Conservation (phyloP, 2,113 vertebrate species). For the Ginglymostoma cirratum region DNA sequence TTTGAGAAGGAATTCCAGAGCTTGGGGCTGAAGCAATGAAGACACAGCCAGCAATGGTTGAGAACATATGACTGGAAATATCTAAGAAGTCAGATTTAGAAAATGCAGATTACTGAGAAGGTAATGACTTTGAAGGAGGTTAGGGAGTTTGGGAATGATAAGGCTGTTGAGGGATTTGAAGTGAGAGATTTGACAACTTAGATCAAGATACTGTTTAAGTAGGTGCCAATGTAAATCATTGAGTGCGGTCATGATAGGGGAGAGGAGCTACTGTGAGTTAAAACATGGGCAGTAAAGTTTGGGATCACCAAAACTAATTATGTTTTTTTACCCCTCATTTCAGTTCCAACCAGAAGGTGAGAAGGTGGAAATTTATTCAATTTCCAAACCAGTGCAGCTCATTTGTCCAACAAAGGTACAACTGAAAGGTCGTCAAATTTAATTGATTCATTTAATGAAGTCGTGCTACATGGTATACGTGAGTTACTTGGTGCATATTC, state of each 20-base stretch:
- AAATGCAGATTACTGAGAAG: not conserved
- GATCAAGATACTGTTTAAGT: not conserved
- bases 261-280: not conserved
- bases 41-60: not conserved
- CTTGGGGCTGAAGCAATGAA: not conserved
- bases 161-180: not conserved
- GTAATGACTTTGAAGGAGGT: not conserved
- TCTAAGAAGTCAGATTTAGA: not conserved
- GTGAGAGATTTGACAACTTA: not conserved
- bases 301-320: not conserved
- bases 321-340: conserved; percentile 20
- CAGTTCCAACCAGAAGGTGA: conserved; percentile 64
- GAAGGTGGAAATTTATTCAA: conserved; percentile 56
- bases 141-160: not conserved
- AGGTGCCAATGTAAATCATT: not conserved
- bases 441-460: not conserved
- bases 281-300: not conserved
- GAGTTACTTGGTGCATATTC: not conserved
- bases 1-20: not conserved
- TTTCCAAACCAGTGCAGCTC: conserved; percentile 60
- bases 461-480: not conserved
- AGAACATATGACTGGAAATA: not conserved
- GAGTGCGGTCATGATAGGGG: not conserved
- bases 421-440: not conserved
- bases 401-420: conserved; percentile 60